Evolutionary conservation across 2,797 vertebrate genomes (phyloP), one percentile per base, ranked within the genome.

Genomic region (Sebastes diploproa): DNA sequence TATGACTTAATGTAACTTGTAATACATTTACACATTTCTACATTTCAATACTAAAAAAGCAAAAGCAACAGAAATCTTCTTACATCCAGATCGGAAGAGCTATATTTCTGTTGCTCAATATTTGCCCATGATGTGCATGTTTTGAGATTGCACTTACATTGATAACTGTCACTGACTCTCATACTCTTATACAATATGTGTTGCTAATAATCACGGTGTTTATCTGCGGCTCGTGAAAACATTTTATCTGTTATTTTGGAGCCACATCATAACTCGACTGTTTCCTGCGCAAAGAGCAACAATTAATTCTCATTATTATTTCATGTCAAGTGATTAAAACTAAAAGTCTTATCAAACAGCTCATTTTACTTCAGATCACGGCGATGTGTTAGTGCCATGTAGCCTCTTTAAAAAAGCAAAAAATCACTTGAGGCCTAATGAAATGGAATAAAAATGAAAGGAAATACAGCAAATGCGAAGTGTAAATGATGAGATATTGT

Each of bases 281-380:
- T 56, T 78, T 78, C 55, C 50, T 71, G 30, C 18, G 4, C 20
- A 11, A 46, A 56, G 54, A 76, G 38, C 29, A 62, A 75, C 67
- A 72, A 67, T 80, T 60, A 55, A 71, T 58, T 80, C 73, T 63
- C 46, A 72, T 78, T 73, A 84, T 78, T 72, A 71, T 81, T 84
- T 80, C 52, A 84, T 72, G 52, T 78, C 46, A 66, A 67, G 13
- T 27, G 52, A 56, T 79, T 64, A 66, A 68, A 81, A 58, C 34
- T 72, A 46, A 64, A 78, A 46, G 65, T 65, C 25, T 72, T 68
- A 68, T 78, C 30, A 59, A 72, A 58, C 27, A 75, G 63, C 27
- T 75, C 5, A 20, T 56, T 81, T 72, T 14, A 46, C 29, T 66
- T 75, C 29, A 46, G 56, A 32, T 72, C 36, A 42, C 27, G 2